Percentiles rank a stretch among this genome's conserved stretches.
Evolutionary conservation across 2,888 invertebrate species (phyloP).

Genomic region (Epirrhoe tristata): DNA sequence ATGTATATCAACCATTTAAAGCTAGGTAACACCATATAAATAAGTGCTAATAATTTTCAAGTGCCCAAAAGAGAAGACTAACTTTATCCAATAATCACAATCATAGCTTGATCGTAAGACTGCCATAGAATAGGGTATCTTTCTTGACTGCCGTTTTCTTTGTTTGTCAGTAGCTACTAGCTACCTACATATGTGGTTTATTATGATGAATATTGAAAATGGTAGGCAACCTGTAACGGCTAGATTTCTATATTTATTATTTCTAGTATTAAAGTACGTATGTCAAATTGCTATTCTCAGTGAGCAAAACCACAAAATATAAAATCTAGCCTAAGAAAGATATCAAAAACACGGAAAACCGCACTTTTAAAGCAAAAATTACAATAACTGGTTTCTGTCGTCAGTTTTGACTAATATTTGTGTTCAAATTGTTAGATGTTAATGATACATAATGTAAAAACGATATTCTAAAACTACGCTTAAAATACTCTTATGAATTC

Average conservation of each 20-base stretch:
- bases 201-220: neutral
- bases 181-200: neutral
- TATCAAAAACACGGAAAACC: neutral
- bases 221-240: neutral
- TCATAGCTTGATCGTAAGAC: slow-evolving; percentile 19
- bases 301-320: no score
- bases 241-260: no score
- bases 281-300: no score
- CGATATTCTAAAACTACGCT: slow-evolving; percentile 18
- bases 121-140: slow-evolving; percentile 10
- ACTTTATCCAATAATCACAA: slow-evolving; percentile 4
- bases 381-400: neutral
- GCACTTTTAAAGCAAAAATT: slow-evolving; percentile 4
- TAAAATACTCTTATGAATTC: slow-evolving; percentile 22
- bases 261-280: no score
- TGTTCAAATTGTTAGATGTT: neutral
- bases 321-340: neutral
- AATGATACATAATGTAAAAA: slow-evolving; percentile 1
- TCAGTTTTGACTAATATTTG: neutral
- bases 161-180: neutral
- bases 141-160: neutral
- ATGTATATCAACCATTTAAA: neutral
- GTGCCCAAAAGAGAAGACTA: slow-evolving; percentile 25
- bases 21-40: slow-evolving; percentile 3
- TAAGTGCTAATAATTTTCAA: slow-evolving; percentile 16